A percentile compares a stretch with the other conserved stretches of the same genome.
These are phyloP conservation scores for Barbus barbus DNA, from an alignment of 2,113 vertebrate species.

Conservation along the genomic window DNA sequence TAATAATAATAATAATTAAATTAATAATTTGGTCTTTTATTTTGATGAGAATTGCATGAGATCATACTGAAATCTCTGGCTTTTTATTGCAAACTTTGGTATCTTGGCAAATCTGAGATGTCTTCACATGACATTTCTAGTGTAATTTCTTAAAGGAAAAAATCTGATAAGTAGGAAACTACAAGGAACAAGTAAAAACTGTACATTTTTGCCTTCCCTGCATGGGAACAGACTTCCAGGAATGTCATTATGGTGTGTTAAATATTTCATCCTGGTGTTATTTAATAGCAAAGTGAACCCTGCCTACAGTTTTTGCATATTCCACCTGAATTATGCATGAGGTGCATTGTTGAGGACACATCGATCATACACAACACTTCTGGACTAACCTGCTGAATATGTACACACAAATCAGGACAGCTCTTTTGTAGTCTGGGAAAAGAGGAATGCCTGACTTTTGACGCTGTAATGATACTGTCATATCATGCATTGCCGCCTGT, in stretches of 20 bases:
- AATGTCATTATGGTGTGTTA: conserved; percentile 21
- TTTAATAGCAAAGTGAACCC: background rate
- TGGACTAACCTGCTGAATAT: conserved; percentile 12
- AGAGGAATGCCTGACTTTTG: background rate
- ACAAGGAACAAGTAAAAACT: background rate
- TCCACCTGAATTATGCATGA: conserved; percentile 30
- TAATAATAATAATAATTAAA: background rate
- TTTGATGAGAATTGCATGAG: background rate
- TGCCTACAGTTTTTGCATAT: background rate
- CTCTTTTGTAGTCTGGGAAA: background rate
- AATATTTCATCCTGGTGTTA: conserved; percentile 38
- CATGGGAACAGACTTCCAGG: background rate
- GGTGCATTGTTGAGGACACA: background rate
- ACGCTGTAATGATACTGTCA: conserved; percentile 23
- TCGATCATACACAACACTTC: background rate
- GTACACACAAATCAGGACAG: background rate
- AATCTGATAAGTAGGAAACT: background rate
- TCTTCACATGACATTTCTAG: too few species aligned
- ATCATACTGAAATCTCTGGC: too few species aligned
- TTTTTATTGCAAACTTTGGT: too few species aligned
- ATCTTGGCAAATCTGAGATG: too few species aligned
- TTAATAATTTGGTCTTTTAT: too few species aligned
- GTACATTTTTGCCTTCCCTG: background rate
- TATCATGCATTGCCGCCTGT: conserved; percentile 3
- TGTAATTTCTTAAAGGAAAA: too few species aligned